A percentile compares a stretch with the other conserved stretches of the same genome.
These are phyloP conservation scores for Eretmocerus hayati DNA, from an alignment of 2,888 invertebrate species.

Conservation along the genomic window DNA sequence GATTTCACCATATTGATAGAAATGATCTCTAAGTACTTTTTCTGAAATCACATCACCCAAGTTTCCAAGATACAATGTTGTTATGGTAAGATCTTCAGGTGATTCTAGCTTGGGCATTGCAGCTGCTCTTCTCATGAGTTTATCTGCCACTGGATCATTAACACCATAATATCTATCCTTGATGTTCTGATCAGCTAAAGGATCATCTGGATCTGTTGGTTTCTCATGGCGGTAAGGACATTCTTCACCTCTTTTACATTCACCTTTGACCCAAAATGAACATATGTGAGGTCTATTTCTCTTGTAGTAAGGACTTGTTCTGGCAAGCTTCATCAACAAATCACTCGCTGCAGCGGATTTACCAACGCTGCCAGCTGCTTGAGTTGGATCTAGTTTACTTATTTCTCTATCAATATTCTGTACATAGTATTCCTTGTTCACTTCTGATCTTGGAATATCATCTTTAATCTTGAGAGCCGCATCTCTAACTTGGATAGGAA, in stretches of 20 bases:
- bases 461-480: constrained; percentile 84
- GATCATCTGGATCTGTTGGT: constrained; percentile 95
- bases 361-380: constrained; percentile 56
- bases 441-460: constrained; percentile 86
- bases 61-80: constrained; percentile 96
- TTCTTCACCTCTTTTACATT: constrained; percentile 92
- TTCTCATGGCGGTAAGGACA: constrained; percentile 95
- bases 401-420: constrained; percentile 84
- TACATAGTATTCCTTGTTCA: constrained; percentile 90
- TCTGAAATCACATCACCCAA: constrained; percentile 82
- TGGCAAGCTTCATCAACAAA: constrained; percentile 76
- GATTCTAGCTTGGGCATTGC: constrained; percentile 92
- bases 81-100: constrained; percentile 93
- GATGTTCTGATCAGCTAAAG: constrained; percentile 91
- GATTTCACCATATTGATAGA: constrained; percentile 98
- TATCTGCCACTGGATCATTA: constrained; percentile 94
- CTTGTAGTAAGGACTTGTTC: constrained; percentile 92
- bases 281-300: constrained; percentile 92
- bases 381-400: constrained; percentile 42
- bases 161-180: constrained; percentile 90
- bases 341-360: constrained; percentile 75
- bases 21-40: constrained; percentile 88
- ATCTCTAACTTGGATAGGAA: constrained; percentile 84
- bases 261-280: constrained; percentile 98
- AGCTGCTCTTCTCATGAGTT: constrained; percentile 80